Evolutionary conservation across 2,113 vertebrate species (phyloP).

Genomic region (Sinocyclocheilus grahami): DNA sequence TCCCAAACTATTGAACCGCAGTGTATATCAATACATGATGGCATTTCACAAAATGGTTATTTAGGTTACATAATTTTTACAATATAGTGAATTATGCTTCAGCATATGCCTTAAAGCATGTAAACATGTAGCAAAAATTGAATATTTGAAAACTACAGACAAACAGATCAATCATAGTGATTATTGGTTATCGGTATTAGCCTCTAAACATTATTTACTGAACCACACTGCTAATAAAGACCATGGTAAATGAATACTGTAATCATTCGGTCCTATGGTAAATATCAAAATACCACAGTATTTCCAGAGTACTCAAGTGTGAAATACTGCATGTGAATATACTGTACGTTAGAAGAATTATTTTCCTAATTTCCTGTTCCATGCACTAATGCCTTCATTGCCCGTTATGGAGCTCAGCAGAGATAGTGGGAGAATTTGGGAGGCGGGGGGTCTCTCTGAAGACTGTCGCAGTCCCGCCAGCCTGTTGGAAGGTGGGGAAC

Average conservation of each 20-base stretch:
- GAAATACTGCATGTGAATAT: neutral
- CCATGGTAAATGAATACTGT: neutral
- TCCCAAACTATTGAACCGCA: too few relatives aligned
- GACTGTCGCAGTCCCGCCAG: conserved; percentile 64
- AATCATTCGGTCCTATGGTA: neutral
- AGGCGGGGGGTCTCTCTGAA: conserved; percentile 59
- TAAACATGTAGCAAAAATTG: neutral
- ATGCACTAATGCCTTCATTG: conserved; percentile 1
- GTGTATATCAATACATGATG: neutral
- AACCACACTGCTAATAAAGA: neutral
- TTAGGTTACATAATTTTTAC: neutral
- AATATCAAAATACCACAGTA: neutral
- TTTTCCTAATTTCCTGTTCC: neutral
- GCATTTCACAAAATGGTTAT: neutral
- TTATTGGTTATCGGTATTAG: too few relatives aligned
- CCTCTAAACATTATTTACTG: neutral
- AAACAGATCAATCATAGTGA: too few relatives aligned
- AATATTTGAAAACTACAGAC: neutral
- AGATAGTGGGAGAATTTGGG: conserved; percentile 38
- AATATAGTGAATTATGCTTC: neutral
- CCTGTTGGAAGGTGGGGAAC: conserved; percentile 76
- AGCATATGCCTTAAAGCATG: neutral
- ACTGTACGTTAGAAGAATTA: neutral
- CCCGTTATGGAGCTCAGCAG: neutral
- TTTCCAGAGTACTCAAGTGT: neutral